A percentile compares a stretch with the other conserved stretches of the same genome.
Evolutionary conservation across 2,797 vertebrate species (phyloP).

Genomic region (Sparidentex hasta): DNA sequence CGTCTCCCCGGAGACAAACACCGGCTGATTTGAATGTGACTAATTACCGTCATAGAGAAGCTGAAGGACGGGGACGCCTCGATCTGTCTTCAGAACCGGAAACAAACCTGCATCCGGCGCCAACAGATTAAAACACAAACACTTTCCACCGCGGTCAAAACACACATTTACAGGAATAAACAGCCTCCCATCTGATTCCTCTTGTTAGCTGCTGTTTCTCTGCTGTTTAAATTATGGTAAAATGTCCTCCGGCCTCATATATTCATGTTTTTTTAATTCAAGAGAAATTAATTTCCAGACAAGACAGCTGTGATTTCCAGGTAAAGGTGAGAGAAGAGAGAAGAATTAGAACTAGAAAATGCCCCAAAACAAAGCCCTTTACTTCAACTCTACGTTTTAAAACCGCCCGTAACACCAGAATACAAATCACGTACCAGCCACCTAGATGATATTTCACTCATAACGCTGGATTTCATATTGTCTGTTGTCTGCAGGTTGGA

Average conservation of each 20-base stretch:
- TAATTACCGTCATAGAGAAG: conserved; percentile 28
- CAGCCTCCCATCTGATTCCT: not conserved
- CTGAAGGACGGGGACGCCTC: not conserved
- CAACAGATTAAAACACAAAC: not conserved
- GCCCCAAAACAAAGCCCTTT: no score
- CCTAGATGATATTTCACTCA: no score
- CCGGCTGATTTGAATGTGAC: conserved; percentile 37
- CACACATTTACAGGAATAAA: not conserved
- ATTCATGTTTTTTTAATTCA: not conserved
- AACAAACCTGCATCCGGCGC: not conserved
- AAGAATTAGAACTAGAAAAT: no score
- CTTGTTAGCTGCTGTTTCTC: not conserved
- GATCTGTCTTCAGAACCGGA: not conserved
- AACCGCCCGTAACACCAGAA: no score
- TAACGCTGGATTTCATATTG: no score
- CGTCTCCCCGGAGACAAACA: conserved; percentile 27
- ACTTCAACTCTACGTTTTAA: no score
- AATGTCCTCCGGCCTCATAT: not conserved
- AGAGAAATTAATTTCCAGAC: not conserved
- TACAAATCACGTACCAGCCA: no score
- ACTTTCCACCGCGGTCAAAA: not conserved
- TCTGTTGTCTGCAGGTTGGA: no score
- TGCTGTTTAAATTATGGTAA: no score
- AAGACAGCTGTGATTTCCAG: not conserved
- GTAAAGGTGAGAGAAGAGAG: not conserved